Conservation (phyloP, 1,140 invertebrate species). For the Dysdera silvatica region DNA sequence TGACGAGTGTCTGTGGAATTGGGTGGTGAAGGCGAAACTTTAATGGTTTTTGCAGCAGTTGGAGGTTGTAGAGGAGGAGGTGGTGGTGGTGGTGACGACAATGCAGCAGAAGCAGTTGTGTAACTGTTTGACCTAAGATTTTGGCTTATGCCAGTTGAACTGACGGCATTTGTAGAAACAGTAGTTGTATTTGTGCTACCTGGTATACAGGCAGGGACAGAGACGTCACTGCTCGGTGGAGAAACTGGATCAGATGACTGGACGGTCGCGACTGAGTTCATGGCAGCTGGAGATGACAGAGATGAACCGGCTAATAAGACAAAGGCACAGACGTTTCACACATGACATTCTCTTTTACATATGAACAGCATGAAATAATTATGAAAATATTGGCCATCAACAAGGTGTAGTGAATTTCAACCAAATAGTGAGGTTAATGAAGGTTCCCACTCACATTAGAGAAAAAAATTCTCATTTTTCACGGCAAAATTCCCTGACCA, state of each 20-base stretch:
- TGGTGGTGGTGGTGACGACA: not conserved
- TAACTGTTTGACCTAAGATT: constrained; percentile 24
- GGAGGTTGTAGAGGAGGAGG: not conserved
- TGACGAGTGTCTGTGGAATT: constrained; percentile 11
- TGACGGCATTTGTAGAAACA: constrained; percentile 20
- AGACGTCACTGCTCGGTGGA: constrained; percentile 14
- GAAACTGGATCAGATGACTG: constrained; percentile 24
- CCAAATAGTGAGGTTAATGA: no score
- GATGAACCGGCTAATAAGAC: no score
- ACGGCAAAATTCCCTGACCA: no score
- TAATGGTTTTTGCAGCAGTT: not conserved
- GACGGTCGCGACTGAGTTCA: constrained; percentile 11
- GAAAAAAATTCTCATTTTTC: no score
- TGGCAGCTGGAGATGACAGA: no score
- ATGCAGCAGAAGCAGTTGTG: not conserved
- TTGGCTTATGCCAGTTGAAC: constrained; percentile 23
- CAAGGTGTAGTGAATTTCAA: no score
- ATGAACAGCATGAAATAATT: no score
- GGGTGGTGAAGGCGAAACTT: not conserved
- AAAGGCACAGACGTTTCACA: no score
- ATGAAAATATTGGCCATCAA: no score
- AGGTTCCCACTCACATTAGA: no score
- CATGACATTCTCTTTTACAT: no score
- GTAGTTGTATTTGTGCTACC: constrained; percentile 32
- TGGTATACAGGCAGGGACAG: constrained; percentile 26